Conservation (phyloP, 1,140 invertebrate species). For the Penaeus chinensis region DNA sequence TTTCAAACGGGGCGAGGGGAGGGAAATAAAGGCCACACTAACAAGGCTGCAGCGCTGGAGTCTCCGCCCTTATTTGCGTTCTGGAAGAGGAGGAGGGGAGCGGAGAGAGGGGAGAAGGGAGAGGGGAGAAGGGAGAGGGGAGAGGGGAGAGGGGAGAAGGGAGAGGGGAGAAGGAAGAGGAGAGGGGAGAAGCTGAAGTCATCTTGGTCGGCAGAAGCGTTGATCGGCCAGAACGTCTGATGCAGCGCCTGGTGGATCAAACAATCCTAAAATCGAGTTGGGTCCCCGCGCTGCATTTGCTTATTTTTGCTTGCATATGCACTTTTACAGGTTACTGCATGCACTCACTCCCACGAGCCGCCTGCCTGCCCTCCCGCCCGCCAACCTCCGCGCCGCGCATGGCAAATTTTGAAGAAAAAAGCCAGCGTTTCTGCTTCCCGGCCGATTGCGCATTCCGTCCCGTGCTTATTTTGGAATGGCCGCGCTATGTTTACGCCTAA, state of each 20-base stretch:
- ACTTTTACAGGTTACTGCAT: conserved; percentile 42
- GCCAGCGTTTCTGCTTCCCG: no score
- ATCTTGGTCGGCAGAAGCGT: no score
- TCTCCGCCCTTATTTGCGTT: not conserved
- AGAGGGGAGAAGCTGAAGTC: not conserved
- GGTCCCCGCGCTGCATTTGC: no score
- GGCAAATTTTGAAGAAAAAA: conserved; percentile 25
- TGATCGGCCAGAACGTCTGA: no score
- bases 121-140: not conserved
- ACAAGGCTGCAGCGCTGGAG: no score
- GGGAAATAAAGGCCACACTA: no score
- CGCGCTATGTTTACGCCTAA: conserved; percentile 19
- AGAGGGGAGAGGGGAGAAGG: not conserved
- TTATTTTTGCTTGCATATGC: conserved; percentile 26
- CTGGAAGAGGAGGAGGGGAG: conserved; percentile 4
- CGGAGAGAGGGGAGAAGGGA: not conserved
- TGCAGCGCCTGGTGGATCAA: no score
- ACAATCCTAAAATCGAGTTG: no score
- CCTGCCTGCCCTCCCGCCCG: conserved; percentile 7
- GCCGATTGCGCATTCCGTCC: no score
- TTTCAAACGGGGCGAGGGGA: not conserved
- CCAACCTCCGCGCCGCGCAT: conserved; percentile 1
- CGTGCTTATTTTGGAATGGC: conserved; percentile 14
- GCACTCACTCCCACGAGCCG: not conserved
- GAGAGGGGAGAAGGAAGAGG: not conserved